Evolutionary conservation across 2,113 vertebrate genomes (phyloP).

Genomic region (Clupea harengus): DNA sequence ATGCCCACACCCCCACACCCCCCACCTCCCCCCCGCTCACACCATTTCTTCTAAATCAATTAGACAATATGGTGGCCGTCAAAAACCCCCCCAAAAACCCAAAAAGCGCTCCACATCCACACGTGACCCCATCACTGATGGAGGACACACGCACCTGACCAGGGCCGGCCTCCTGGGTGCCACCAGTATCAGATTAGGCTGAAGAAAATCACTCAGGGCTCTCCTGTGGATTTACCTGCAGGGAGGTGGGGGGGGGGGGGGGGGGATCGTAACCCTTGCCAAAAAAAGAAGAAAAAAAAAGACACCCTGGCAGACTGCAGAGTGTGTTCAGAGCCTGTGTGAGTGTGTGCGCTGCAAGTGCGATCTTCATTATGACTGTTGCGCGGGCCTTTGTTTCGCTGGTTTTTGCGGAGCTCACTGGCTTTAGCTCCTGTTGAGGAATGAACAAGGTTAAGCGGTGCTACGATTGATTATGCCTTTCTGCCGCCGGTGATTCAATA

Average conservation of each 20-base stretch:
- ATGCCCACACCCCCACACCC: conserved; percentile 50
- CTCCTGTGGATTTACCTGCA: conserved; percentile 9
- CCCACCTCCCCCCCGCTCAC: conserved; percentile 59
- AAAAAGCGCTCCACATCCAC: conserved; percentile 71
- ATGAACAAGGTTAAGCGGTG: conserved; percentile 57
- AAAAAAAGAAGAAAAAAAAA: conserved; percentile 5
- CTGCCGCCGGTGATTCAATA: conserved; percentile 62
- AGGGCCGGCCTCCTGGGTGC: not conserved
- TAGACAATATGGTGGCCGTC: conserved; percentile 81
- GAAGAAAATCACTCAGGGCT: not conserved
- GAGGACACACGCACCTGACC: not conserved
- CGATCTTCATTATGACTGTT: not conserved
- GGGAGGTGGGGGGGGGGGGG: not conserved
- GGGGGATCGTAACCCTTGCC: not conserved
- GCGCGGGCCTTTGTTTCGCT: conserved; percentile 15
- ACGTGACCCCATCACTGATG: not conserved
- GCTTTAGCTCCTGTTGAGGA: conserved; percentile 33
- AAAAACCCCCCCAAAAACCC: no score
- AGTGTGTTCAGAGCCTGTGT: not conserved
- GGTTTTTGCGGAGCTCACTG: conserved; percentile 35
- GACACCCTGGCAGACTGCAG: not conserved
- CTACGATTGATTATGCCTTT: conserved; percentile 51
- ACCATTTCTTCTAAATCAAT: conserved; percentile 80
- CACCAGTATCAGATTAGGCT: not conserved
- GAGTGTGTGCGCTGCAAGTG: conserved; percentile 16